Conservation (phyloP, 35 echinoderm and acorn worm genomes). For the Acanthaster planci region DNA sequence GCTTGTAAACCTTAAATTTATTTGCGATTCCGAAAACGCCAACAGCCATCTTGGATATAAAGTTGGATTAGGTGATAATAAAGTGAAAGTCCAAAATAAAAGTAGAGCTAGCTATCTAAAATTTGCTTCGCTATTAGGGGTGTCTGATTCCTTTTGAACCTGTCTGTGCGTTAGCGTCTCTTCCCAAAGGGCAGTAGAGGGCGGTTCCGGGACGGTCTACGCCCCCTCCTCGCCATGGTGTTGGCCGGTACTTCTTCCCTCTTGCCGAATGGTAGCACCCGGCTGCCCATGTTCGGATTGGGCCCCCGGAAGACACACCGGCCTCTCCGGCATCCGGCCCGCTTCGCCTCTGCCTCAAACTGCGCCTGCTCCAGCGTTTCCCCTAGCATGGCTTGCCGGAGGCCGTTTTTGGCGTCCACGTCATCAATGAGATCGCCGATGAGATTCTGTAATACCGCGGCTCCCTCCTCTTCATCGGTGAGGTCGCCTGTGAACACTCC, state of each 20-base stretch:
- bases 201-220: background rate
- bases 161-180: background rate
- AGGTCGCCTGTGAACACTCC: background rate
- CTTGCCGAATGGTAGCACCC: constrained; percentile 22
- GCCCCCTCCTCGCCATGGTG: background rate
- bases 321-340: background rate
- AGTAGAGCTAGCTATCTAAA: no score
- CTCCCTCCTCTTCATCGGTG: background rate
- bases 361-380: constrained; percentile 10
- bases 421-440: background rate
- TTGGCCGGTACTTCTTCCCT: background rate
- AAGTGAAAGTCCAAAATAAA: no score
- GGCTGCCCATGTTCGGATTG: constrained; percentile 5
- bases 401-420: background rate
- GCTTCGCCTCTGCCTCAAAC: background rate
- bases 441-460: background rate
- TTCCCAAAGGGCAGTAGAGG: background rate
- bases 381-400: background rate
- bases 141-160: no score
- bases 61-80: no score
- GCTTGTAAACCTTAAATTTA: no score
- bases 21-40: no score
- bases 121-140: no score
- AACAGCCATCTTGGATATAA: no score
- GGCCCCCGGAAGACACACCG: background rate